These are phyloP conservation scores for Napeogenes inachia DNA, from an alignment of 2,888 invertebrate species.

Conservation along the genomic window DNA sequence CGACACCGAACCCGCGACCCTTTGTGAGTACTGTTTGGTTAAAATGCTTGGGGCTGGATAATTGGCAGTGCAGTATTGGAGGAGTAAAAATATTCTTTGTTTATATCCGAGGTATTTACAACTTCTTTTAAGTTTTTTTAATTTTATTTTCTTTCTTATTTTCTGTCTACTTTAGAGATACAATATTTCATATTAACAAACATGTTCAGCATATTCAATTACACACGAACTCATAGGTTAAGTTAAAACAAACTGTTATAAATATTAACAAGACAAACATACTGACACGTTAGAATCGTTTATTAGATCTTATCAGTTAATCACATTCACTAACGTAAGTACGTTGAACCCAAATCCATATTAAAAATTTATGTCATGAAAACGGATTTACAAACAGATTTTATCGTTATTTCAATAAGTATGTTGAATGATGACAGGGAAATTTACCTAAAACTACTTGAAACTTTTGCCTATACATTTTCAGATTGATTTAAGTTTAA, in stretches of 20 bases:
- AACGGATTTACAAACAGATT: constrained; percentile 2
- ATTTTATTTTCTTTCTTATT: too few relatives aligned
- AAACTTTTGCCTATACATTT: not conserved
- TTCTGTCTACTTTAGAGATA: too few relatives aligned
- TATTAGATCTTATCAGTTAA: constrained; percentile 21
- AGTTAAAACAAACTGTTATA: constrained; percentile 12
- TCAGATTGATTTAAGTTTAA: constrained; percentile 41
- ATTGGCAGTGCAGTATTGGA: constrained; percentile 10
- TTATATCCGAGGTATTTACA: not conserved
- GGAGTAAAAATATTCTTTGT: not conserved
- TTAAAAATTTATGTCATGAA: constrained; percentile 14
- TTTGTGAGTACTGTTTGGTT: constrained; percentile 28
- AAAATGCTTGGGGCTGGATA: constrained; percentile 21
- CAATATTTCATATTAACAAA: too few relatives aligned
- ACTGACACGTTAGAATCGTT: constrained; percentile 23
- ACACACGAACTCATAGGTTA: too few relatives aligned
- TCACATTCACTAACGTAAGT: constrained; percentile 16
- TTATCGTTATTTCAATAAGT: not conserved
- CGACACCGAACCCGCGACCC: constrained; percentile 63
- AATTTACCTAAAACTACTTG: not conserved
- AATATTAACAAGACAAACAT: constrained; percentile 19
- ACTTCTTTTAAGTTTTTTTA: too few relatives aligned
- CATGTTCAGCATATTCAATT: too few relatives aligned
- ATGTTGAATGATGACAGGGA: too few relatives aligned
- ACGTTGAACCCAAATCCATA: constrained; percentile 12